Conservation (phyloP, 30 jellyfish, hydroid and myxozoan genomes). For the Turritopsis dohrnii region DNA sequence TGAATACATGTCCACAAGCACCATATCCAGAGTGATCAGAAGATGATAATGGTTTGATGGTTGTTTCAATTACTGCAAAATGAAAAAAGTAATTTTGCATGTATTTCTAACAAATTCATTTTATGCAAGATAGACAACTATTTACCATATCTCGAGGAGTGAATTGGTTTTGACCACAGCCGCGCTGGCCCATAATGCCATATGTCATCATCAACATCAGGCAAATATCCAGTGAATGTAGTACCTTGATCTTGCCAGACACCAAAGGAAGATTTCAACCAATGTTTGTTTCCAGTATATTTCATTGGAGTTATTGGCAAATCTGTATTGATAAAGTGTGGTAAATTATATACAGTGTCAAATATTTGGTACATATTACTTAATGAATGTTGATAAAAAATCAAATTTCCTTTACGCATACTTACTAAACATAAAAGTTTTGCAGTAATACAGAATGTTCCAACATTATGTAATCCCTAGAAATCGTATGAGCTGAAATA, state of each 20-base stretch:
- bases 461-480: too few relatives aligned
- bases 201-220: conserved; percentile 48
- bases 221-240: conserved; percentile 50
- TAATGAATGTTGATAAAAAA: too few relatives aligned
- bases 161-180: conserved; percentile 66
- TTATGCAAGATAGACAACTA: too few relatives aligned
- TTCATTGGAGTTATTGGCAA: neutral
- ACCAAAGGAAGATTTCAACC: conserved; percentile 33
- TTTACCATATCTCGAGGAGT: conserved; percentile 49
- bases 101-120: too few relatives aligned
- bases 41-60: conserved; percentile 45
- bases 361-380: neutral
- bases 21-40: conserved; percentile 71
- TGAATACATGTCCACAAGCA: conserved; percentile 86
- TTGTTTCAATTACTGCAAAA: conserved; percentile 61
- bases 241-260: conserved; percentile 55
- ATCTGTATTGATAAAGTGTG: neutral
- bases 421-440: neutral
- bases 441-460: neutral
- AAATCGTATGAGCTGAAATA: too few relatives aligned
- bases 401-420: too few relatives aligned
- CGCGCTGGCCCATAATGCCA: conserved; percentile 92
- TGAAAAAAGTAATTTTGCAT: neutral
- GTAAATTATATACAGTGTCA: neutral
- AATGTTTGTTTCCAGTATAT: neutral